Evolutionary conservation across 2,797 vertebrate species (phyloP).

Genomic region (Microcaecilia unicolor): DNA sequence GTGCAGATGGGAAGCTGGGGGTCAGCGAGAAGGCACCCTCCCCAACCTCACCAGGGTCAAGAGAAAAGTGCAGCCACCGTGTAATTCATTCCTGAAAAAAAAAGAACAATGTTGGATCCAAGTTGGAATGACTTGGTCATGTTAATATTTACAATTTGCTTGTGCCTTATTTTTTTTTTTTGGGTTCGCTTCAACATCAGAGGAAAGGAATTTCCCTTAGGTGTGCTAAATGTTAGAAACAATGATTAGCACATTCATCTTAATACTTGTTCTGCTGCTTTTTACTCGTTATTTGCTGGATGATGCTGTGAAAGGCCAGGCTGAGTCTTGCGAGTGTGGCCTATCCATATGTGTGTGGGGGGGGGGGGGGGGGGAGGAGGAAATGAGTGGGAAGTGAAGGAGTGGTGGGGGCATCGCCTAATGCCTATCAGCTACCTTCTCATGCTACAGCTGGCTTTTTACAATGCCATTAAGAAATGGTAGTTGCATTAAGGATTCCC

Average conservation of each 20-base stretch:
- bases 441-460: conserved; percentile 54
- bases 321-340: too few species aligned
- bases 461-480: conserved; percentile 65
- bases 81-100: too few species aligned
- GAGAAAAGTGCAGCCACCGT: too few species aligned
- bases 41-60: too few species aligned
- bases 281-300: too few species aligned
- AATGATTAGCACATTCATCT: conserved; percentile 35
- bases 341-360: too few species aligned
- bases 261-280: conserved; percentile 20
- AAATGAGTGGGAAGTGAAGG: too few species aligned
- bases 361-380: conserved; percentile 26
- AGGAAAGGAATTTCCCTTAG: conserved; percentile 24
- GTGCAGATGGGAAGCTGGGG: not conserved
- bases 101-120: too few species aligned
- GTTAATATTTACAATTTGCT: too few species aligned
- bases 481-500: conserved; percentile 60
- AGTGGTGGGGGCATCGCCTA: conserved; percentile 37
- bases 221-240: conserved; percentile 30
- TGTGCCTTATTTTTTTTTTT: too few species aligned
- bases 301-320: conserved; percentile 23
- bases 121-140: too few species aligned
- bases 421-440: conserved; percentile 45
- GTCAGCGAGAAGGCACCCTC: not conserved
- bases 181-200: too few species aligned